Conservation (phyloP, 2,113 vertebrate species). For the Atherinomorus stipes region DNA sequence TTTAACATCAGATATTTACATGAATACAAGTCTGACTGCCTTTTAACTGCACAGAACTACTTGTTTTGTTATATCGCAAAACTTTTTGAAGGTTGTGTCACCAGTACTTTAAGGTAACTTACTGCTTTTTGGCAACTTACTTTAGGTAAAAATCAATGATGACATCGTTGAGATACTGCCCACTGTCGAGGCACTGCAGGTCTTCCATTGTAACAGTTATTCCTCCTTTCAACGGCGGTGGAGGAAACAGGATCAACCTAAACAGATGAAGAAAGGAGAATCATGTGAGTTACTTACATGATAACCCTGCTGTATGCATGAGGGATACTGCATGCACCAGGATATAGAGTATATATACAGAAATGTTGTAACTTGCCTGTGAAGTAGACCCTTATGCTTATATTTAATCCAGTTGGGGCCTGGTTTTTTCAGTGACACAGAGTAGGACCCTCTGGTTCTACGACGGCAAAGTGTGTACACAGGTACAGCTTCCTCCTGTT, state of each 20-base stretch:
- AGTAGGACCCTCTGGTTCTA: conserved; percentile 82
- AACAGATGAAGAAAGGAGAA: conserved; percentile 41
- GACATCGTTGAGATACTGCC: conserved; percentile 98
- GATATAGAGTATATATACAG: background rate
- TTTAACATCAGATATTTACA: too few species aligned
- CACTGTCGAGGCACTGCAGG: conserved; percentile 93
- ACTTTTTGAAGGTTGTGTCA: too few species aligned
- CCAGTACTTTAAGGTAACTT: too few species aligned
- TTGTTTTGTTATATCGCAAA: too few species aligned
- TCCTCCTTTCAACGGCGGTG: conserved; percentile 93
- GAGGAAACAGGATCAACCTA: conserved; percentile 96
- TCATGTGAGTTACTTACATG: background rate
- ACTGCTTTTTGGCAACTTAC: conserved; percentile 78
- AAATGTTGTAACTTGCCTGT: conserved; percentile 80
- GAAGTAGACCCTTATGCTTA: conserved; percentile 82
- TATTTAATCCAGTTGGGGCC: conserved; percentile 86
- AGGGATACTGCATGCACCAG: background rate
- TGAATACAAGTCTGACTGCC: too few species aligned
- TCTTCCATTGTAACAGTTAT: conserved; percentile 96
- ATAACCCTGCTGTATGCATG: too few species aligned
- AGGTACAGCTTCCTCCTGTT: conserved; percentile 65
- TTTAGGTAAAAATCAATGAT: conserved; percentile 99
- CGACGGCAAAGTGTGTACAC: conserved; percentile 87
- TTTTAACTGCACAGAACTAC: too few species aligned
- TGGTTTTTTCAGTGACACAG: conserved; percentile 83